Percentiles rank a stretch among this genome's conserved stretches.
Conservation (phyloP, 2,113 vertebrate species). For the Numida meleagris region DNA sequence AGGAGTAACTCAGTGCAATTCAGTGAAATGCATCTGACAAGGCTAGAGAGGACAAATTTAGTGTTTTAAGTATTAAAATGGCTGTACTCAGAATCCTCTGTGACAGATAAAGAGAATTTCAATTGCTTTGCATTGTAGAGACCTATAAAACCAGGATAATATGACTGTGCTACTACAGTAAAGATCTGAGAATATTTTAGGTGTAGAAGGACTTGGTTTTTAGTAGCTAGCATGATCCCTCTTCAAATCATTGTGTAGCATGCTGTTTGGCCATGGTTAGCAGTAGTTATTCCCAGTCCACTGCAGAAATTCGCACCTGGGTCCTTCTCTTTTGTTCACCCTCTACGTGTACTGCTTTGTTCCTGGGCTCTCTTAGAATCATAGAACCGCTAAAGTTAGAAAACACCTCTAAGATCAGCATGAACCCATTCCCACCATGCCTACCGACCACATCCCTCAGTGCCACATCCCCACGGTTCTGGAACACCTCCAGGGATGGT, state of each 20-base stretch:
- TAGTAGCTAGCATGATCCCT: not conserved
- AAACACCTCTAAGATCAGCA: too few species aligned
- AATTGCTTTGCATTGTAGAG: not conserved
- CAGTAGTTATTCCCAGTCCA: not conserved
- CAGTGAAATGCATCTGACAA: not conserved
- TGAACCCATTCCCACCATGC: too few species aligned
- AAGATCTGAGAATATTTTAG: rapidly evolving
- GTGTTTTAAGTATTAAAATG: not conserved
- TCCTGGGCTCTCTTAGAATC: not conserved
- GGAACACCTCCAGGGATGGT: too few species aligned
- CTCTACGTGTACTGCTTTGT: not conserved
- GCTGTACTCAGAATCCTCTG: not conserved
- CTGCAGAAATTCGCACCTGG: not conserved
- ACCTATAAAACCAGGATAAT: not conserved
- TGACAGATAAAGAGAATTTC: not conserved
- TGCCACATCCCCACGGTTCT: too few species aligned
- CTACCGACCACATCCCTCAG: too few species aligned
- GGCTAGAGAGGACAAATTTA: not conserved
- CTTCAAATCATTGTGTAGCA: not conserved
- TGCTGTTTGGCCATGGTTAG: not conserved
- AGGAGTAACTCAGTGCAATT: not conserved
- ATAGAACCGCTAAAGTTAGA: too few species aligned
- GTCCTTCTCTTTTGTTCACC: not conserved
- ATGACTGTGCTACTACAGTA: not conserved
- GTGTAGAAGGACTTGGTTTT: not conserved